Conservation (phyloP, 2,888 invertebrate species). For the Busseola fusca region DNA sequence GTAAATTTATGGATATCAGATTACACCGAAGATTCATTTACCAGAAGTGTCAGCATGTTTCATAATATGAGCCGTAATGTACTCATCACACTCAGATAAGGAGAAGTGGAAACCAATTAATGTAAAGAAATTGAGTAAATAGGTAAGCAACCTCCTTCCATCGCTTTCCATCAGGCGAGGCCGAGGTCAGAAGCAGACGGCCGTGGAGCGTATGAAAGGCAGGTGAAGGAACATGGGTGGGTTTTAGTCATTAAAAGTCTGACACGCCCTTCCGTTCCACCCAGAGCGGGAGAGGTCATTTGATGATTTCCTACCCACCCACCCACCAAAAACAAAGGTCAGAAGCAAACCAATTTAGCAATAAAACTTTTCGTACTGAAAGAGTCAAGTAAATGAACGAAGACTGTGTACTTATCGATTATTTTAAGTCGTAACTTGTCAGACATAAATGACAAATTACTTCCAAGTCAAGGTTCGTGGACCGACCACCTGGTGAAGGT, state of each 20-base stretch:
- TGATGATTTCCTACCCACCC: too few species aligned
- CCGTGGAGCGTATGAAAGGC: too few species aligned
- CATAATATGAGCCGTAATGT: not conserved
- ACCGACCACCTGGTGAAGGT: too few species aligned
- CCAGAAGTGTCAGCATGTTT: slow-evolving; percentile 13
- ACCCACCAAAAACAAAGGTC: too few species aligned
- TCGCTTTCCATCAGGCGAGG: not conserved
- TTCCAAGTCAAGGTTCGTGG: not conserved
- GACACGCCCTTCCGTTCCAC: too few species aligned
- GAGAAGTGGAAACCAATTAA: too few species aligned
- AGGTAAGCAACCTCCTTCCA: not conserved
- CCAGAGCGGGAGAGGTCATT: too few species aligned
- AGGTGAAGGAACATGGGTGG: too few species aligned
- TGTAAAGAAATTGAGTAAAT: not conserved
- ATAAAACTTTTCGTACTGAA: not conserved
- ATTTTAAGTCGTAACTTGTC: not conserved
- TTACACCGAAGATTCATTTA: slow-evolving; percentile 29
- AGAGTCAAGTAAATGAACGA: not conserved
- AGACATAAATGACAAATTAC: not conserved
- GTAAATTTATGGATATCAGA: slow-evolving; percentile 36
- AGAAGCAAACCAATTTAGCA: not conserved
- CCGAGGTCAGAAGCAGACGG: too few species aligned
- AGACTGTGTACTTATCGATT: not conserved
- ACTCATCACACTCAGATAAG: not conserved
- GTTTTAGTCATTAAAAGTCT: too few species aligned